Percentiles rank a stretch among this genome's conserved stretches.
Evolutionary conservation across 2,113 vertebrate species (phyloP).

Genomic region (zebrafish (Danio rerio)): GRCz12tu NC_133177.1:57335001-57335500

Average conservation of each 20-base stretch:
- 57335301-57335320: no score
- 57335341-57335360: no score
- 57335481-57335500: no score
- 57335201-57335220: conserved; percentile 42
- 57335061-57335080: conserved; percentile 5
- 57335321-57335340: no score
- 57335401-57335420: no score
- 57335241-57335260: neutral
- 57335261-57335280: no score
- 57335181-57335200: conserved; percentile 1
- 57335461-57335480: no score
- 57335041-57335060: conserved; percentile 8
- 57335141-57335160: neutral
- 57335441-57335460: no score
- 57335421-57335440: no score
- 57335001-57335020: conserved; percentile 28
- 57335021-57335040: conserved; percentile 17
- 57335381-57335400: no score
- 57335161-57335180: conserved; percentile 49
- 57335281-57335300: no score
- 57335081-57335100: neutral
- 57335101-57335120: neutral
- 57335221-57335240: neutral
- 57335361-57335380: no score
- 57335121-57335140: conserved; percentile 7